Evolutionary conservation across 2,797 vertebrate genomes (phyloP), one percentile per base, ranked within the genome.

Genomic region (Spinibarbus caldwelli): DNA sequence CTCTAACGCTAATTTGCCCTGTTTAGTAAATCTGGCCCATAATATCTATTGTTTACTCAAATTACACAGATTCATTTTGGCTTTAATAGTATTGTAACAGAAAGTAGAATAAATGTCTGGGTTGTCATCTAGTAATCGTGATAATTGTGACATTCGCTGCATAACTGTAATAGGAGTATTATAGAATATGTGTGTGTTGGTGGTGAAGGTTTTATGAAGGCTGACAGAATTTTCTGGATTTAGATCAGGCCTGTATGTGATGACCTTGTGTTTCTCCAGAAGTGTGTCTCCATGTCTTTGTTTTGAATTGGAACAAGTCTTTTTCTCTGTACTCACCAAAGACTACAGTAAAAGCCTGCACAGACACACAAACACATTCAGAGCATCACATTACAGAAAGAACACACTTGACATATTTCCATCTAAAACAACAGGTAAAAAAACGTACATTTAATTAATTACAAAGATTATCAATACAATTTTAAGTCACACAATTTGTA

Each of bases 341-440:
- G 90, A 92, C 92, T 88, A 91, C 94, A 93, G 94, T 93, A 93
- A 95, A 95, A 92, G 92, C 93, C 92, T 94, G 93, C 94, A 94
- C 93, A 94, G 92, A 85, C 76, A 85, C 86, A 43, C 62, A 81
- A 36, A 83, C 49, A 83, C 49, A 85, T 62, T 47, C 68, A 71
- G 64, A 84, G 31, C 49, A 59, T 41, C 43, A 81, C 66, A 71
- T 84, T 85, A 84, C 78, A 86, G 64, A 45, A 17, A 0, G 64
- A 59, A 21, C 41, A 36, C 29, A 19, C 7, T 76, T 75, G 14
- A 85, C 6, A 52, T 45, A 57, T 75, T 75, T 52, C 5, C 54
- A 41, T 19, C 12, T 8, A 5, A 54, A 82, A 34, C 23, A 57
- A 7, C 19, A 17, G 38, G 19, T 36, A 34, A 45, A 79, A 36